A percentile compares a stretch with the other conserved stretches of the same genome.
phyloP scores from a whole-genome alignment of 2,797 vertebrate genomes.

The Ptychobarbus kaznakovi region DNA sequence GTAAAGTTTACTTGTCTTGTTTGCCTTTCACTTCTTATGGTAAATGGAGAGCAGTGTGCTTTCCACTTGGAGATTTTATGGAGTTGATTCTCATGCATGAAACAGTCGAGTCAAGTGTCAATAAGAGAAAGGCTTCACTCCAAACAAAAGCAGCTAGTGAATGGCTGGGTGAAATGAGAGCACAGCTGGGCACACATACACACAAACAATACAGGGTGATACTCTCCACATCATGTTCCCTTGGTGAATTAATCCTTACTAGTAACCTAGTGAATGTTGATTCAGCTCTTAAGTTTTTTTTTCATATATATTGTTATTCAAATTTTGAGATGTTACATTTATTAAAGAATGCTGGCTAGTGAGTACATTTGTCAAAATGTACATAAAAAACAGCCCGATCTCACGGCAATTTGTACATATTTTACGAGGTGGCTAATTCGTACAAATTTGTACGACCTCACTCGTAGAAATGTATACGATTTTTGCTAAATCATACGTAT shows the following conservation, averaged over 20 bases:
- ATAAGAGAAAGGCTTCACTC: conserved; percentile 78
- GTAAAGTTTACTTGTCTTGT: conserved; percentile 76
- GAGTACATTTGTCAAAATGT: background rate
- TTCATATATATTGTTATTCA: background rate
- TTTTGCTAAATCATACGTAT: no score
- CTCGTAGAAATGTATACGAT: no score
- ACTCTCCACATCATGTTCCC: conserved; percentile 36
- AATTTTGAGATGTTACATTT: background rate
- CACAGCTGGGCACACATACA: conserved; percentile 78
- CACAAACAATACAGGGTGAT: conserved; percentile 43
- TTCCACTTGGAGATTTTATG: conserved; percentile 80
- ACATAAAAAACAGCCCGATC: background rate
- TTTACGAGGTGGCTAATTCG: no score
- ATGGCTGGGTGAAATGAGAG: conserved; percentile 68
- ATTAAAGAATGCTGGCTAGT: background rate
- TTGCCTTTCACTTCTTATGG: conserved; percentile 75
- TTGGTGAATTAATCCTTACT: conserved; percentile 36
- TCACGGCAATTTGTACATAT: no score
- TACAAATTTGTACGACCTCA: no score
- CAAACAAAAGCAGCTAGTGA: conserved; percentile 74
- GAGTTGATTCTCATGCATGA: conserved; percentile 79
- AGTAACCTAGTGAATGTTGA: background rate
- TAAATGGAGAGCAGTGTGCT: conserved; percentile 76
- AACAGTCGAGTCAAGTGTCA: conserved; percentile 76
- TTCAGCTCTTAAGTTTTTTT: conserved; percentile 12